phyloP scores from a whole-genome alignment of 2,888 invertebrate genomes.

The Capitulum mitella region DNA sequence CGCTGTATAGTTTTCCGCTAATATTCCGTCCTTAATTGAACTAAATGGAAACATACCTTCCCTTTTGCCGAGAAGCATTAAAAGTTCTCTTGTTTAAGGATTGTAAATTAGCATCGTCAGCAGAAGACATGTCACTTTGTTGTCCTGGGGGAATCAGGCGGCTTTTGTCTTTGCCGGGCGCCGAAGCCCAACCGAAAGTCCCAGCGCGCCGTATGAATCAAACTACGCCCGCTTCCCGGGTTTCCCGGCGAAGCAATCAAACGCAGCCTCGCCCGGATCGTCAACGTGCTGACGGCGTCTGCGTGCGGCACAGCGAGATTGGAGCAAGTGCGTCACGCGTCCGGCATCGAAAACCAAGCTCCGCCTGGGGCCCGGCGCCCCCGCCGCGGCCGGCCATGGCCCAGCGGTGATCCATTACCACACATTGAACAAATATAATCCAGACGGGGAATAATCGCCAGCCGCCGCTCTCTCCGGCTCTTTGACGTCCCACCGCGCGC shows the following conservation, averaged over 20 bases:
- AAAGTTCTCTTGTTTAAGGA: constrained; percentile 24
- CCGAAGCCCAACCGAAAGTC: neutral
- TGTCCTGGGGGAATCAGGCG: neutral
- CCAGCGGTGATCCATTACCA: constrained; percentile 2
- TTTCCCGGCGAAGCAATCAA: neutral
- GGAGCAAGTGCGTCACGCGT: neutral
- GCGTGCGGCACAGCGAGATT: neutral
- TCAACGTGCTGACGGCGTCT: neutral
- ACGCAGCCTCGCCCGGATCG: neutral
- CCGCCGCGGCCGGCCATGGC: constrained; percentile 4
- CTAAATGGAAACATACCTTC: constrained; percentile 25
- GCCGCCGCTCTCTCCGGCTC: neutral
- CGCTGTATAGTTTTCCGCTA: constrained; percentile 16
- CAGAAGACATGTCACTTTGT: constrained; percentile 19
- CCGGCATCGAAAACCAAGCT: neutral
- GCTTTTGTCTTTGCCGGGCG: neutral
- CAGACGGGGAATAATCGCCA: neutral
- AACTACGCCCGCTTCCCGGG: neutral
- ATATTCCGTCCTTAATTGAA: constrained; percentile 16
- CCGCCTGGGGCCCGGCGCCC: neutral
- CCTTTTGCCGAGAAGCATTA: constrained; percentile 23
- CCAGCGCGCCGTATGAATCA: neutral
- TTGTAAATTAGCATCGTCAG: constrained; percentile 21
- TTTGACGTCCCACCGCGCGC: constrained; percentile 22
- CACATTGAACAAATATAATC: constrained; percentile 22